Conservation (phyloP, 1,140 invertebrate species). For the Diachasma alloeum region DNA sequence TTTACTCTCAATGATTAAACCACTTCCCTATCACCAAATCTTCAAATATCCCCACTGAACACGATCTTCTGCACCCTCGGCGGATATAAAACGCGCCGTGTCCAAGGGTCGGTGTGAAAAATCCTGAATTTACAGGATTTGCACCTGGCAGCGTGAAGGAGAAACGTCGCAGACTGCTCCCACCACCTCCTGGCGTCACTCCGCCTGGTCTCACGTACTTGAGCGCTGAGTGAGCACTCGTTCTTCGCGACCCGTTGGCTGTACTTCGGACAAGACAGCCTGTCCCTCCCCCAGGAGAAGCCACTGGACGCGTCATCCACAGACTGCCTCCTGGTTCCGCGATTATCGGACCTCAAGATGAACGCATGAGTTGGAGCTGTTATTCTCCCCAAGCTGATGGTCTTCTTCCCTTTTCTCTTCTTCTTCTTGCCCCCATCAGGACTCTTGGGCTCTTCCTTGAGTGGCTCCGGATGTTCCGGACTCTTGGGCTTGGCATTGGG, state of each 20-base stretch:
- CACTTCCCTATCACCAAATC: background rate
- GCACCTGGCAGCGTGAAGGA: slow-evolving; percentile 33
- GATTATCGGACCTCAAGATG: slow-evolving; percentile 38
- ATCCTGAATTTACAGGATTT: slow-evolving; percentile 41
- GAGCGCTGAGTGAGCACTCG: slow-evolving; percentile 29
- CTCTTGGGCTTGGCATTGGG: slow-evolving; percentile 43
- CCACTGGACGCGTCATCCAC: slow-evolving; percentile 7
- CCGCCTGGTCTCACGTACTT: slow-evolving; percentile 40
- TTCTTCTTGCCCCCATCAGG: slow-evolving; percentile 17
- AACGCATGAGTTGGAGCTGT: slow-evolving; percentile 65
- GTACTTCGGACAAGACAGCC: slow-evolving; percentile 45
- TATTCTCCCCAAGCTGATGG: slow-evolving; percentile 60
- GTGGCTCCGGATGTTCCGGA: slow-evolving; percentile 27
- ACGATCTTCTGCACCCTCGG: slow-evolving; percentile 32
- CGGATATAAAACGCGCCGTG: slow-evolving; percentile 45
- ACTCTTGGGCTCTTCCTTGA: slow-evolving; percentile 31
- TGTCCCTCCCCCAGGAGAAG: background rate
- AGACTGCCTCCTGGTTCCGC: slow-evolving; percentile 13
- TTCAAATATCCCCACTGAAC: slow-evolving; percentile 8
- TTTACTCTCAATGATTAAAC: background rate
- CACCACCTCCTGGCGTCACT: slow-evolving; percentile 49
- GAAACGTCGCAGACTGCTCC: slow-evolving; percentile 44
- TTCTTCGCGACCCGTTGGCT: slow-evolving; percentile 36
- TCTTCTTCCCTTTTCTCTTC: slow-evolving; percentile 36
- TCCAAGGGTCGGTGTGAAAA: slow-evolving; percentile 44